phyloP scores from a whole-genome alignment of 2,113 vertebrate genomes.

The Arizona elegans region DNA sequence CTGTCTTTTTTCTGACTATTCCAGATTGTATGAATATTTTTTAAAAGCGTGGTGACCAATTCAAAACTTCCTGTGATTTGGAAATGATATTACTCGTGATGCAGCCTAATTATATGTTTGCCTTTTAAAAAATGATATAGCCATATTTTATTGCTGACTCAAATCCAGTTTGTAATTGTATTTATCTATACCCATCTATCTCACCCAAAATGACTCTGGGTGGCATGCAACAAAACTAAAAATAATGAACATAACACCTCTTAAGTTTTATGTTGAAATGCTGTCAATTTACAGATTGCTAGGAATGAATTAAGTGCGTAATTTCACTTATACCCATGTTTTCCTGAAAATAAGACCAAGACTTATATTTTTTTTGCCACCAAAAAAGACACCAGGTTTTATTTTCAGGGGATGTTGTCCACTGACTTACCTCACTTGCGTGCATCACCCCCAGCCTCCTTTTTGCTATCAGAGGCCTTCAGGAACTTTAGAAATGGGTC shows the following conservation, averaged over 20 bases:
- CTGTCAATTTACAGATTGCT: neutral
- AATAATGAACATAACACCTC: neutral
- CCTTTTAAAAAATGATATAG: neutral
- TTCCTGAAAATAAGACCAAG: too few relatives aligned
- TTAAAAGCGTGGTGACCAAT: neutral
- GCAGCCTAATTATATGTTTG: neutral
- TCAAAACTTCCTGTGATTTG: neutral
- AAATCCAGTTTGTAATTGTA: neutral
- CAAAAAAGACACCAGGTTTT: too few relatives aligned
- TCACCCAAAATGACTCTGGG: too few relatives aligned
- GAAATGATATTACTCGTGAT: neutral
- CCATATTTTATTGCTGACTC: neutral
- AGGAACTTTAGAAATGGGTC: too few relatives aligned
- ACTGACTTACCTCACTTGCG: too few relatives aligned
- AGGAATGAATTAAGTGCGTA: neutral
- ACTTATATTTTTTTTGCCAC: too few relatives aligned
- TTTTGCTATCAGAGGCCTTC: too few relatives aligned
- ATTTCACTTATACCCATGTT: neutral
- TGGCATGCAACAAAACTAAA: too few relatives aligned
- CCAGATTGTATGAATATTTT: neutral
- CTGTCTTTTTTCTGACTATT: neutral
- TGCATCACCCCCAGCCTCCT: too few relatives aligned
- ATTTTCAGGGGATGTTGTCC: too few relatives aligned
- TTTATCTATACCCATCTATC: too few relatives aligned
- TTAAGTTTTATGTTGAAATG: neutral